A percentile compares a stretch with the other conserved stretches of the same genome.
phyloP scores from a whole-genome alignment of 2,113 vertebrate species.

The Fukomys damarensis region DNA sequence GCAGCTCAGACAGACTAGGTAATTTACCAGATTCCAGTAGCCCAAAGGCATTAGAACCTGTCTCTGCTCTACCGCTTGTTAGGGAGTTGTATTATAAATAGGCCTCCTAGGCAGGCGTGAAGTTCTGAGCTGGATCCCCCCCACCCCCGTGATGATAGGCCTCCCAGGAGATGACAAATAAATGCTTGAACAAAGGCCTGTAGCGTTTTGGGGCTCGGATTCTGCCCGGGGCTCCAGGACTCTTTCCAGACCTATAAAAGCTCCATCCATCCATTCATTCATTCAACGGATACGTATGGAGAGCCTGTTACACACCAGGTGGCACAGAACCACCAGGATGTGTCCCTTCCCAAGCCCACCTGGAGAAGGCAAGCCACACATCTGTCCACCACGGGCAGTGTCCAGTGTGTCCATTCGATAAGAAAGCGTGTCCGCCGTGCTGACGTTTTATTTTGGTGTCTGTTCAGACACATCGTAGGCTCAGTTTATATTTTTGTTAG shows the following conservation, averaged over 20 bases:
- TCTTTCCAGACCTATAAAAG: neutral
- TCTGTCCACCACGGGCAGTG: neutral
- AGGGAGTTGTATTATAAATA: neutral
- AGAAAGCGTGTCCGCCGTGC: neutral
- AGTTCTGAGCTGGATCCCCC: neutral
- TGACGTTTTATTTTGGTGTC: neutral
- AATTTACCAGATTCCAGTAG: neutral
- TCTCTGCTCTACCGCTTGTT: neutral
- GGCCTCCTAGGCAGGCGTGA: too few relatives aligned
- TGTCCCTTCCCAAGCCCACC: neutral
- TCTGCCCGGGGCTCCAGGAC: neutral
- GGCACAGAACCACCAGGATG: neutral
- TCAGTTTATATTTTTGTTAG: neutral
- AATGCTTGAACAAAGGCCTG: neutral
- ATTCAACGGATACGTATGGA: neutral
- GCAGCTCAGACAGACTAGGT: neutral
- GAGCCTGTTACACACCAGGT: neutral
- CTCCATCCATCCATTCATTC: slow-evolving; percentile 3
- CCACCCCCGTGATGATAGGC: neutral
- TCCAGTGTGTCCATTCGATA: neutral
- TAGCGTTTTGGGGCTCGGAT: neutral
- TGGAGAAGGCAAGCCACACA: neutral
- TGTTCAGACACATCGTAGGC: neutral
- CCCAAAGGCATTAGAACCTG: neutral
- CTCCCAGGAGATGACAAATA: slow-evolving; percentile 4